Conservation (phyloP, 2,888 invertebrate species). For the Ernsta delagoae region DNA sequence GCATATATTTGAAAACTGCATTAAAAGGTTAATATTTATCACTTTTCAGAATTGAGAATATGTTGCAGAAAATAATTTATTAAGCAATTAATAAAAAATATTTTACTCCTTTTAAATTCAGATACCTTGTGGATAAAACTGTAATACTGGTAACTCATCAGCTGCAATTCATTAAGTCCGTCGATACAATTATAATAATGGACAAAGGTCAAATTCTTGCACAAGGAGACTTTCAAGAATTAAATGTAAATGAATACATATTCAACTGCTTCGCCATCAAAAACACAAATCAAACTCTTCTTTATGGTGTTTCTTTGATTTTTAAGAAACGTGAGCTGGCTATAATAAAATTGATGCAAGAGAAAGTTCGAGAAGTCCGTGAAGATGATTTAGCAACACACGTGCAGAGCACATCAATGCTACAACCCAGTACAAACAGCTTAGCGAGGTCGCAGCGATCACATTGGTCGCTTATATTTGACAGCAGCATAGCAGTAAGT, state of each 20-base stretch:
- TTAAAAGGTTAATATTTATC: conserved; percentile 63
- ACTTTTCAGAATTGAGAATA: too few species aligned
- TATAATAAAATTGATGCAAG: conserved; percentile 70
- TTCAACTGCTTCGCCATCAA: too few species aligned
- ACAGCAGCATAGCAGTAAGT: conserved; percentile 59
- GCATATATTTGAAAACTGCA: conserved; percentile 88
- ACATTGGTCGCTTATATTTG: conserved; percentile 59
- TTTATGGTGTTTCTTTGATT: too few species aligned
- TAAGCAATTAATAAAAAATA: too few species aligned
- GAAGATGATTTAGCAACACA: conserved; percentile 55
- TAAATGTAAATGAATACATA: conserved; percentile 57
- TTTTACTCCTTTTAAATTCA: conserved; percentile 40
- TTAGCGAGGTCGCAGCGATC: conserved; percentile 59
- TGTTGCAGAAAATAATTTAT: too few species aligned
- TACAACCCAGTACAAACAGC: conserved; percentile 61
- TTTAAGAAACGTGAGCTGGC: conserved; percentile 50
- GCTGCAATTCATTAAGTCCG: conserved; percentile 90
- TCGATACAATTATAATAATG: conserved; percentile 84
- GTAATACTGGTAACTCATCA: conserved; percentile 93
- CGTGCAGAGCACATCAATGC: conserved; percentile 49
- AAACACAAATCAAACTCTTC: too few species aligned
- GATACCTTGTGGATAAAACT: conserved; percentile 87
- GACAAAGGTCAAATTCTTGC: conserved; percentile 69
- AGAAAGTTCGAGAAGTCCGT: conserved; percentile 63
- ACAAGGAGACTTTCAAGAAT: conserved; percentile 65